Evolutionary conservation across 2,113 vertebrate genomes (phyloP).

Genomic region (Cettia cetti): DNA sequence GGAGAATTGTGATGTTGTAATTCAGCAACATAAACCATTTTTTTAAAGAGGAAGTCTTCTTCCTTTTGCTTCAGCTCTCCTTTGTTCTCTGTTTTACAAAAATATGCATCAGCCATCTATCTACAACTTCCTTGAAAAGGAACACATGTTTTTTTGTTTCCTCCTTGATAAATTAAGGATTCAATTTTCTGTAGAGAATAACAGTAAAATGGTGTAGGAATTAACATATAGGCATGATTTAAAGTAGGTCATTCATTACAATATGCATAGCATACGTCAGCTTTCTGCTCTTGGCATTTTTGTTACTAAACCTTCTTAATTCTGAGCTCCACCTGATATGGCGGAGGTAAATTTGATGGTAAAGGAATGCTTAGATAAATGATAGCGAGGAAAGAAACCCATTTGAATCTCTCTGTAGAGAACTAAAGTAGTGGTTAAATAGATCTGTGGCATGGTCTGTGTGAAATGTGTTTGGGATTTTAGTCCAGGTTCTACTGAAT

Average conservation of each 20-base stretch:
- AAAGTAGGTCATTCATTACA: constrained; percentile 24
- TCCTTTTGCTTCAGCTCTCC: neutral
- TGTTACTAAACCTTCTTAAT: constrained; percentile 12
- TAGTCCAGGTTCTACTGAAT: neutral
- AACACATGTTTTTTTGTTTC: neutral
- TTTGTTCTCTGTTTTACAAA: neutral
- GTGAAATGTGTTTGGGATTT: neutral
- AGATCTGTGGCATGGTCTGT: neutral
- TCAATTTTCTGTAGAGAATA: neutral
- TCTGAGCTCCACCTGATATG: neutral
- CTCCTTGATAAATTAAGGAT: neutral
- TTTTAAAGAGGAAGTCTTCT: neutral
- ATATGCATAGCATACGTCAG: neutral
- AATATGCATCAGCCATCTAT: neutral
- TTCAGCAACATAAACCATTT: neutral
- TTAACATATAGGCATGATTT: neutral
- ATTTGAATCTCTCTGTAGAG: neutral
- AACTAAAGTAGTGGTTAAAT: neutral
- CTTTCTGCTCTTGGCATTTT: neutral
- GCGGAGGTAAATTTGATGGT: neutral
- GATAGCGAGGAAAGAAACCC: neutral
- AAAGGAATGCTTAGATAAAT: constrained; percentile 11
- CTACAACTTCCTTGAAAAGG: neutral
- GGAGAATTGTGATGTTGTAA: neutral
- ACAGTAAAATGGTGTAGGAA: neutral